Evolutionary conservation across 2,888 invertebrate genomes (phyloP).

Genomic region (Pecten maximus): DNA sequence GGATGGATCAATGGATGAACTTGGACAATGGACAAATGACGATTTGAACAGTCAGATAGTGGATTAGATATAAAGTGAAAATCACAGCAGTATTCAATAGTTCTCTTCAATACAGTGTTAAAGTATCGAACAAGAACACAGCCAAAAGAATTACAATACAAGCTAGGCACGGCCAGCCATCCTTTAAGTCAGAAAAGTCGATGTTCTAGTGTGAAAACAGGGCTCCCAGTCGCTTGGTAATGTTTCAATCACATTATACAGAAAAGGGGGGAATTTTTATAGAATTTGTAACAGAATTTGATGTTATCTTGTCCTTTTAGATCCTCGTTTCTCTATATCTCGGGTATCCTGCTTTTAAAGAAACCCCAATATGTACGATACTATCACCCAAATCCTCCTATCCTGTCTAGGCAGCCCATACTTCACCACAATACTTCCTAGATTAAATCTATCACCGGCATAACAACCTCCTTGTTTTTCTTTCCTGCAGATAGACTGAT

Average conservation of each 20-base stretch:
- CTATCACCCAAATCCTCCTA: neutral
- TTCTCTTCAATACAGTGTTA: no score
- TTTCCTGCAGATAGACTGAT: neutral
- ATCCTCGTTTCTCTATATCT: neutral
- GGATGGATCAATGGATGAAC: no score
- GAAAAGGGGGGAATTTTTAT: neutral
- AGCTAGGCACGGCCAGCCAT: neutral
- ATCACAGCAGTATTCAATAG: no score
- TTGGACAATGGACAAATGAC: no score
- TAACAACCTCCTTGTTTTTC: neutral
- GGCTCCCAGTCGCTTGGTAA: neutral
- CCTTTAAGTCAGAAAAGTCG: neutral
- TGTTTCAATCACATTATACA: neutral
- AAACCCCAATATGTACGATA: neutral
- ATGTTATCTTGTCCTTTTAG: neutral
- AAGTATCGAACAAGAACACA: neutral
- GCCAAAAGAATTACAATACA: no score
- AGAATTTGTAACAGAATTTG: neutral
- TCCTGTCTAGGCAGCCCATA: neutral
- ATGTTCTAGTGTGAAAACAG: no score
- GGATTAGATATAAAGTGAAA: no score
- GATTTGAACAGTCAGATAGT: no score
- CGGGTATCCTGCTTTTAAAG: neutral
- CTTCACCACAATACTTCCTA: neutral
- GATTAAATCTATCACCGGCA: neutral